These are phyloP conservation scores for Ctenoplectra terminalis DNA, from an alignment of 1,140 invertebrate genomes.

Conservation along the genomic window DNA sequence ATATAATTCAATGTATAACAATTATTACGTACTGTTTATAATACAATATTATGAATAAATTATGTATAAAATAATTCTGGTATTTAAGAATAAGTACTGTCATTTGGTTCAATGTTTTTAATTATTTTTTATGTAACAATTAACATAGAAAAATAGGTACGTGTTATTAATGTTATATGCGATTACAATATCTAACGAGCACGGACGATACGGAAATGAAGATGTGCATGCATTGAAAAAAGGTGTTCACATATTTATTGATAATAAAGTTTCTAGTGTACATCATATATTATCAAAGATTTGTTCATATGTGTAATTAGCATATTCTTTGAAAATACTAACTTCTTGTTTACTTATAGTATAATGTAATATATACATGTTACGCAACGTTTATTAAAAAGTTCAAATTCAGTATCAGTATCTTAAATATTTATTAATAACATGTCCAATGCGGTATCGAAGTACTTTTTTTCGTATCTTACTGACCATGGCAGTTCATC, in stretches of 20 bases:
- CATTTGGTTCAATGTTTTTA: no score
- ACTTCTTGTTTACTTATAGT: neutral
- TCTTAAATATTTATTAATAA: conserved; percentile 39
- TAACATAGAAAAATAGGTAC: neutral
- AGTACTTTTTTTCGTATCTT: conserved; percentile 46
- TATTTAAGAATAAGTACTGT: neutral
- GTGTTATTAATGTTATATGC: neutral
- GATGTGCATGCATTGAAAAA: conserved; percentile 17
- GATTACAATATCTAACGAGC: neutral
- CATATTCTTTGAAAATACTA: conserved; percentile 30
- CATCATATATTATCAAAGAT: conserved; percentile 40
- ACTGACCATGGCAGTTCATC: conserved; percentile 49
- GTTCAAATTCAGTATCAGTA: conserved; percentile 45
- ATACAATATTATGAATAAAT: conserved; percentile 12
- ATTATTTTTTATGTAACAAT: no score
- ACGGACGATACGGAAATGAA: neutral
- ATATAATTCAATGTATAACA: conserved; percentile 1
- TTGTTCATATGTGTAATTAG: conserved; percentile 19
- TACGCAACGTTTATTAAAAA: conserved; percentile 33
- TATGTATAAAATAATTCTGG: neutral
- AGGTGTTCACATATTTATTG: conserved; percentile 32
- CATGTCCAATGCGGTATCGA: conserved; percentile 27
- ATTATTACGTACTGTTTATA: conserved; percentile 32
- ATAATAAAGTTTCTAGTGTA: conserved; percentile 32
- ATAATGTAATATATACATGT: conserved; percentile 50